Evolutionary conservation across 2,797 vertebrate genomes (phyloP).

Genomic region (Spatula clypeata): DNA sequence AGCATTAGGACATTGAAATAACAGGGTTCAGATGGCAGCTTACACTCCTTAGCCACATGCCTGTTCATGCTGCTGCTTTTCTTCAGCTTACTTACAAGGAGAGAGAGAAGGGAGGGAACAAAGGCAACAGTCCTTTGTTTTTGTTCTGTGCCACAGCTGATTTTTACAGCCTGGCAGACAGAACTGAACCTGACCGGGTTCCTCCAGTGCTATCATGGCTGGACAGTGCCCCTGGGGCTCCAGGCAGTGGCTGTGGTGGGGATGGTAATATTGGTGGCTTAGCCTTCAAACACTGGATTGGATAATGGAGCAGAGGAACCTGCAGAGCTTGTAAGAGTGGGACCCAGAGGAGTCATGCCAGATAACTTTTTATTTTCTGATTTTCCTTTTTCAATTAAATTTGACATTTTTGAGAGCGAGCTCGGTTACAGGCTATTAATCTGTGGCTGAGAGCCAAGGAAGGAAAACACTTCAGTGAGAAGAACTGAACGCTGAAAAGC

Average conservation of each 20-base stretch:
- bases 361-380: slow-evolving; percentile 63
- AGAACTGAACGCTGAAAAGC: slow-evolving; percentile 49
- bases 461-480: slow-evolving; percentile 36
- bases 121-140: background rate
- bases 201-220: background rate
- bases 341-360: slow-evolving; percentile 41
- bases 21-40: background rate
- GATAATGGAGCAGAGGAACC: slow-evolving; percentile 52
- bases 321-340: background rate
- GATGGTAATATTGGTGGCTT: background rate
- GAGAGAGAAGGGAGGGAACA: background rate
- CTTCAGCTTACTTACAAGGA: background rate
- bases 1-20: background rate
- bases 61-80: background rate
- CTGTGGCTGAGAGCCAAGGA: slow-evolving; percentile 44
- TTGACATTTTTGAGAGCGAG: slow-evolving; percentile 69
- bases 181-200: background rate
- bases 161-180: background rate
- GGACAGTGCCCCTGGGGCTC: background rate
- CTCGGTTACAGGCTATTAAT: slow-evolving; percentile 64
- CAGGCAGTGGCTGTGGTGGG: background rate
- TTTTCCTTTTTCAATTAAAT: slow-evolving; percentile 75
- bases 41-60: background rate
- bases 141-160: background rate
- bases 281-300: background rate